Evolutionary conservation across 2,113 vertebrate species (phyloP).

Genomic region (Neotragus moschatus): DNA sequence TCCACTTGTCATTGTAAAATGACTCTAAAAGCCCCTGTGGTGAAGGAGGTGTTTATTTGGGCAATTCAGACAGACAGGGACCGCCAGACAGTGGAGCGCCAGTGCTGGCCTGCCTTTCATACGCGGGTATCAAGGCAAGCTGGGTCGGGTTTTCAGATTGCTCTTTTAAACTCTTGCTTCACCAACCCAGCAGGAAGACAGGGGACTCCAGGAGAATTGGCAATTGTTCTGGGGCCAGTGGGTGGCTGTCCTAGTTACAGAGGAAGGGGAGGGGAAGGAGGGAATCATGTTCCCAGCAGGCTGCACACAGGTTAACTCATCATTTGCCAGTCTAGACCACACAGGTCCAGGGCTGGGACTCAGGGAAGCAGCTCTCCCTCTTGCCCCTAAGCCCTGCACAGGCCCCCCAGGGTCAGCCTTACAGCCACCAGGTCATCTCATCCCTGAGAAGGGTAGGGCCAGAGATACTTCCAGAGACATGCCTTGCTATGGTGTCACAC

Average conservation of each 20-base stretch:
- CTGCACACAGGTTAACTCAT: background rate
- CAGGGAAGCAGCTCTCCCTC: background rate
- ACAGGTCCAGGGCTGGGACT: background rate
- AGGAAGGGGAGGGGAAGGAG: background rate
- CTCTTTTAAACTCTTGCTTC: background rate
- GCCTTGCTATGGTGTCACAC: background rate
- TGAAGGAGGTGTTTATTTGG: background rate
- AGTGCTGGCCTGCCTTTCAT: background rate
- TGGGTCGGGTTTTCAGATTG: background rate
- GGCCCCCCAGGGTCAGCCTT: fast-evolving
- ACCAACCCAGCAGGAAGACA: background rate
- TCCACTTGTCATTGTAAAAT: background rate
- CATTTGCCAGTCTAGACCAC: background rate
- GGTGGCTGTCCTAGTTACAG: slow-evolving; percentile 13
- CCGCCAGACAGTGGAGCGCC: background rate
- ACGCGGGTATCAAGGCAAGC: fast-evolving
- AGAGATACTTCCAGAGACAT: background rate
- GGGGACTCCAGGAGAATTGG: background rate
- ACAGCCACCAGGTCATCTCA: background rate
- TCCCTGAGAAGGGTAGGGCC: background rate
- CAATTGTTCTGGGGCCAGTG: background rate
- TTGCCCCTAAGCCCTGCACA: too few species aligned
- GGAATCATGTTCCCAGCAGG: background rate
- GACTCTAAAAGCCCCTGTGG: background rate
- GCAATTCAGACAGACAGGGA: background rate